phyloP scores from a whole-genome alignment of 1,140 invertebrate species.

The Drosophila carrolli region DNA sequence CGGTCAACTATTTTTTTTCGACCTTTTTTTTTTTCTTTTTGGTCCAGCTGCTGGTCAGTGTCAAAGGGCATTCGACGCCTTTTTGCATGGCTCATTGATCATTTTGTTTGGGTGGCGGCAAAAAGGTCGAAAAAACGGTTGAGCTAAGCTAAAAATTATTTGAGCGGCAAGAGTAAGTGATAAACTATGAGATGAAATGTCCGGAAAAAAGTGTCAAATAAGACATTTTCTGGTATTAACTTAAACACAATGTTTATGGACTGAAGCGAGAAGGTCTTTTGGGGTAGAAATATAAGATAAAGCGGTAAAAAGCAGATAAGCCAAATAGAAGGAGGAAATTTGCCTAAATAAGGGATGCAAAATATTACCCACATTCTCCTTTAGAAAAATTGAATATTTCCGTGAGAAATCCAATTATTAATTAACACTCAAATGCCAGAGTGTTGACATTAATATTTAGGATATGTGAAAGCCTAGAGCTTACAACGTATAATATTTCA shows the following conservation, averaged over 20 bases:
- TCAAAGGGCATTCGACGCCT: slow-evolving; percentile 30
- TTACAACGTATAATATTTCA: slow-evolving; percentile 12
- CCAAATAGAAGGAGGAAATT: slow-evolving; percentile 7
- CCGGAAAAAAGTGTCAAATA: slow-evolving; percentile 44
- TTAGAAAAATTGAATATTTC: neutral
- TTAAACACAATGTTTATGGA: slow-evolving; percentile 47
- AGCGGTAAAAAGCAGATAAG: slow-evolving; percentile 18
- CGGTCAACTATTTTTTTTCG: slow-evolving; percentile 4
- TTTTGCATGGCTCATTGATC: slow-evolving; percentile 46
- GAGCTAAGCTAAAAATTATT: slow-evolving; percentile 50
- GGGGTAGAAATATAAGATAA: slow-evolving; percentile 4
- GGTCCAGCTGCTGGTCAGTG: slow-evolving; percentile 19
- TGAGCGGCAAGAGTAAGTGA: slow-evolving; percentile 46
- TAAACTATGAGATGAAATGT: slow-evolving; percentile 52
- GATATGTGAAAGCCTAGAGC: neutral
- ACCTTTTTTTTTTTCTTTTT: slow-evolving; percentile 19
- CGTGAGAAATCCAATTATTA: slow-evolving; percentile 6
- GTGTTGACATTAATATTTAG: neutral
- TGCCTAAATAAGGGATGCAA: neutral
- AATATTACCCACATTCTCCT: slow-evolving; percentile 3
- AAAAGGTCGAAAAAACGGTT: slow-evolving; percentile 37
- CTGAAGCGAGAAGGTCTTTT: slow-evolving; percentile 1
- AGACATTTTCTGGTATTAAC: slow-evolving; percentile 42
- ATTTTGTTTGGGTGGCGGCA: slow-evolving; percentile 13
- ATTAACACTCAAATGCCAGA: neutral